phyloP scores from a whole-genome alignment of 2,888 invertebrate genomes.

The Drosophila gaucha region DNA sequence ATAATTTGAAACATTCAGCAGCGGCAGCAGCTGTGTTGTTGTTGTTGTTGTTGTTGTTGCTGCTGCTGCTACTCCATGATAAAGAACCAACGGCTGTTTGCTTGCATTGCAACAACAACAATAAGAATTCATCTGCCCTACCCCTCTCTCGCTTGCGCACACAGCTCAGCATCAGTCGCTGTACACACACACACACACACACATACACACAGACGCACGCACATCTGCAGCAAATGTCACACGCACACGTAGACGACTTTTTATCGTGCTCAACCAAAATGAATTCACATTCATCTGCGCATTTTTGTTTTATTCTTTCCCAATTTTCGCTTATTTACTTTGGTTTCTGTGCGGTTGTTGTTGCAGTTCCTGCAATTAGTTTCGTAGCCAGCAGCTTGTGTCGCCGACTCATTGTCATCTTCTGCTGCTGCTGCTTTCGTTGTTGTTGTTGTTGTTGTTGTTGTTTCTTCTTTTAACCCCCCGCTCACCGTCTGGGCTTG shows the following conservation, averaged over 20 bases:
- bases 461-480: conserved; percentile 8
- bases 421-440: conserved; percentile 8
- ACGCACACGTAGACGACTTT: conserved; percentile 16
- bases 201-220: conserved; percentile 15
- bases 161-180: conserved; percentile 49
- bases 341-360: conserved; percentile 24
- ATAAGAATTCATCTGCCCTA: conserved; percentile 44
- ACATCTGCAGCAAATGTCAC: conserved; percentile 8
- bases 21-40: conserved; percentile 18
- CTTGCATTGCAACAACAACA: conserved; percentile 28
- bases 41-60: conserved; percentile 15
- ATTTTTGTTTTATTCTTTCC: conserved; percentile 23
- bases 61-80: conserved; percentile 43
- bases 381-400: conserved; percentile 24
- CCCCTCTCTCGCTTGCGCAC: conserved; percentile 28
- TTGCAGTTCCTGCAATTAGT: conserved; percentile 32
- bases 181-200: conserved; percentile 25
- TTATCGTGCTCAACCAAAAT: conserved; percentile 40
- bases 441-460: background rate
- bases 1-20: conserved; percentile 49
- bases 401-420: conserved; percentile 24
- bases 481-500: conserved; percentile 7
- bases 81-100: conserved; percentile 73
- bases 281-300: conserved; percentile 50
- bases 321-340: conserved; percentile 43